Conservation (phyloP, 2,113 vertebrate genomes). For the Neotragus moschatus region DNA sequence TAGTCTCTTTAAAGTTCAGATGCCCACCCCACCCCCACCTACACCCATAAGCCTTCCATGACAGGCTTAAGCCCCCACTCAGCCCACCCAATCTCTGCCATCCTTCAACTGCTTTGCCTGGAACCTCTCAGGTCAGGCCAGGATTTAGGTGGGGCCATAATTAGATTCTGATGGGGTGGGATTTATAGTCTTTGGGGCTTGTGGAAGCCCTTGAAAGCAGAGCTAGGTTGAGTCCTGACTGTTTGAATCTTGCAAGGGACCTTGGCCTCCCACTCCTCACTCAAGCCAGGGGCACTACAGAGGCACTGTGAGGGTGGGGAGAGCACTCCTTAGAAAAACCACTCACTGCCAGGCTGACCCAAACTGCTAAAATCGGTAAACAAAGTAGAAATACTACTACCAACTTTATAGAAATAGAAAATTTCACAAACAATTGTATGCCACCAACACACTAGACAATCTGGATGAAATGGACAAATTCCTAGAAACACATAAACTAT, state of each 20-base stretch:
- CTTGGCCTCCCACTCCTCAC: neutral
- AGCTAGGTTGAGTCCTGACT: neutral
- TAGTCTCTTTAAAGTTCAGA: neutral
- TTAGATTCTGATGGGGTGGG: neutral
- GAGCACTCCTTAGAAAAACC: neutral
- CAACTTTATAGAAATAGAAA: neutral
- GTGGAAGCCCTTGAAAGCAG: neutral
- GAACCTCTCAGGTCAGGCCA: neutral
- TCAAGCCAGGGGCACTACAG: neutral
- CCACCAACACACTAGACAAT: neutral
- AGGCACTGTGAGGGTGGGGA: neutral
- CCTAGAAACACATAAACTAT: neutral
- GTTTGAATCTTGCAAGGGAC: neutral
- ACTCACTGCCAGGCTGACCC: neutral
- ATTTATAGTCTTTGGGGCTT: neutral
- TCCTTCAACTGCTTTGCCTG: neutral
- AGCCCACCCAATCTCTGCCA: neutral
- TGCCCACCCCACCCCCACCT: neutral
- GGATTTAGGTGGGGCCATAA: neutral
- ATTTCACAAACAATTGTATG: fast-evolving
- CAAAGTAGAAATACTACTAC: neutral
- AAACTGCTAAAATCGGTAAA: neutral
- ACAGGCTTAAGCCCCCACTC: neutral
- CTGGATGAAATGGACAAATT: neutral
- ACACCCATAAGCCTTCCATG: neutral